Percentiles rank a stretch among this genome's conserved stretches.
phyloP scores from a whole-genome alignment of 1,140 invertebrate genomes.

The Cotesia chilonis region DNA sequence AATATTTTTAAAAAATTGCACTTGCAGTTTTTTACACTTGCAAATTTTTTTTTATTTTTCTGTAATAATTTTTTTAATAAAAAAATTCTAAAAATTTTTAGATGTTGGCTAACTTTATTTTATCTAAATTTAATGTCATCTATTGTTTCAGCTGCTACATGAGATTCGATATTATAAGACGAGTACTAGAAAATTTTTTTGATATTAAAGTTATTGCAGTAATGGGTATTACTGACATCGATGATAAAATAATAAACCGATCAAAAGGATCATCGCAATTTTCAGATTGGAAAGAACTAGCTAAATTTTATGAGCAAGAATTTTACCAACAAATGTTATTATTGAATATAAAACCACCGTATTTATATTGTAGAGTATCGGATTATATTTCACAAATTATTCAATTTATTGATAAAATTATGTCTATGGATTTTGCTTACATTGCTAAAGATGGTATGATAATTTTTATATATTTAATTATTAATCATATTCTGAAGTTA shows the following conservation, averaged over 20 bases:
- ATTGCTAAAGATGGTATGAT: conserved; percentile 68
- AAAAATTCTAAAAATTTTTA: too few species aligned
- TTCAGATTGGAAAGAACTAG: conserved; percentile 67
- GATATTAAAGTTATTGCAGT: conserved; percentile 80
- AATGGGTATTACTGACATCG: conserved; percentile 95
- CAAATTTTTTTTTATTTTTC: too few species aligned
- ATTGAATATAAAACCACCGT: conserved; percentile 77
- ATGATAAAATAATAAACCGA: conserved; percentile 92
- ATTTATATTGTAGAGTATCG: conserved; percentile 78
- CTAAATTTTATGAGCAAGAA: conserved; percentile 79
- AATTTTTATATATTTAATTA: conserved; percentile 18
- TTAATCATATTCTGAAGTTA: background rate
- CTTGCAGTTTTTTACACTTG: too few species aligned
- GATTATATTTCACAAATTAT: conserved; percentile 83
- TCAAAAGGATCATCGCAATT: conserved; percentile 67
- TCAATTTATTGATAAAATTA: conserved; percentile 76
- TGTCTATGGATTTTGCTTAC: conserved; percentile 76
- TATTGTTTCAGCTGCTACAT: conserved; percentile 77
- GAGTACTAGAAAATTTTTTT: conserved; percentile 81
- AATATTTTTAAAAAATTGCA: too few species aligned
- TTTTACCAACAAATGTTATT: conserved; percentile 82
- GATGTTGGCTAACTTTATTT: too few species aligned
- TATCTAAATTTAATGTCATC: too few species aligned
- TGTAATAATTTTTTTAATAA: too few species aligned
- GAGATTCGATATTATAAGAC: conserved; percentile 85